Percentiles rank a stretch among this genome's conserved stretches.
Evolutionary conservation across 1,140 invertebrate genomes (phyloP).

Genomic region (Hetaerina americana): DNA sequence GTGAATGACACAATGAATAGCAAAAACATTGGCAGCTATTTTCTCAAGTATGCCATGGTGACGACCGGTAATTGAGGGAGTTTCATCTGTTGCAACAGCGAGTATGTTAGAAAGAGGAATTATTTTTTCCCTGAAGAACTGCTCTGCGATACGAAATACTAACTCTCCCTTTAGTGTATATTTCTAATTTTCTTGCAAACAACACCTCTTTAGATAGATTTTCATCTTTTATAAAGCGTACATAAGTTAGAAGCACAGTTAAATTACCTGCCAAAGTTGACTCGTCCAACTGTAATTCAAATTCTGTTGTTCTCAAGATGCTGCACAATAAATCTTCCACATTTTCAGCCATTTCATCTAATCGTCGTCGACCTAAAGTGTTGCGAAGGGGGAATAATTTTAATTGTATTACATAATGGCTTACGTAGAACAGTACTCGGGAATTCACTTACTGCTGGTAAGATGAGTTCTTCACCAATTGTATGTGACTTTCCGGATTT

Average conservation of each 20-base stretch:
- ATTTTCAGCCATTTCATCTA: not conserved
- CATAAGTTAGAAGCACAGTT: not conserved
- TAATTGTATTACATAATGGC: not conserved
- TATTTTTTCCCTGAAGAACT: not conserved
- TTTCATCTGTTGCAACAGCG: not conserved
- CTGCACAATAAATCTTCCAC: not conserved
- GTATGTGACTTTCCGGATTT: no score
- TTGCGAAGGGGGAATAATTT: not conserved
- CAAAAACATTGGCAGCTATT: not conserved
- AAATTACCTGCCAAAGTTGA: not conserved
- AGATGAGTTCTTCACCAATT: no score
- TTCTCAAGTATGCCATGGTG: not conserved
- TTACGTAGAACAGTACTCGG: no score
- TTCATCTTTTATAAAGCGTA: not conserved
- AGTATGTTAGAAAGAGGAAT: not conserved
- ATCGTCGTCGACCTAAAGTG: not conserved
- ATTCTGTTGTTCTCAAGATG: not conserved
- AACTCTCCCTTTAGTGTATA: not conserved
- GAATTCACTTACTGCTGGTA: no score
- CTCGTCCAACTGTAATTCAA: not conserved
- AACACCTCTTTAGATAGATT: not conserved
- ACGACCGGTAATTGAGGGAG: not conserved
- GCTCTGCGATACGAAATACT: not conserved
- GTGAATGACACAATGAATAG: not conserved
- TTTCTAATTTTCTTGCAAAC: not conserved